Evolutionary conservation across 2,797 vertebrate genomes (phyloP), one percentile per base, ranked within the genome.

Genomic region (Squalus acanthias): DNA sequence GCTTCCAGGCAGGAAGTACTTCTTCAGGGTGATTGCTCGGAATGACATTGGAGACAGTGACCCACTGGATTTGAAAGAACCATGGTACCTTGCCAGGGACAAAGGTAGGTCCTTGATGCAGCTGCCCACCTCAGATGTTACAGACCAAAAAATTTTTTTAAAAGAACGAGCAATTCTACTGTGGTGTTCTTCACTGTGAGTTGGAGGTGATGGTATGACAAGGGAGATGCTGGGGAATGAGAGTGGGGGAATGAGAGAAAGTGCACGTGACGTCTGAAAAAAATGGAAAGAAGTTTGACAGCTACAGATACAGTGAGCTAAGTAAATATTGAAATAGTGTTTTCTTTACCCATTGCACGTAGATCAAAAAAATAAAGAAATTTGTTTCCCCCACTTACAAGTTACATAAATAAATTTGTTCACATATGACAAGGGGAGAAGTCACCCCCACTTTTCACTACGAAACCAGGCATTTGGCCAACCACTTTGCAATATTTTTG

Each of bases 1-100:
- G 72, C 96, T 98, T 65, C 98, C 97, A 0, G 97, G 98, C 65
- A 97, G 97, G 96, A 98, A 98, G 97, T 98, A 97, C 96, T 98
- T 97, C 96, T 98, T 98, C 97, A 97, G 98, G 96, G 97, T 98
- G 67, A 96, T 97, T 46, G 97, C 97, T 26, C 97, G 96, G 85
- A 98, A 97, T 95, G 97, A 97, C 67, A 97, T 97, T 0, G 97
- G 97, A 82, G 97, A 98, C 96, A 97, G 97, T 0, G 97, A 98
- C 63, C 97, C 97, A 0, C 96, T 98, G 6, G 97, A 98, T 97
- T 98, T 98, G 65, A 98, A 97, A 96, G 97, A 98, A 33, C 97
- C 97, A 67, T 97, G 97, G 96, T 96, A 97, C n/a, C 96, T 98
- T 76, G 97, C 97, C 96, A 97, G 97, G 97, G 97, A 98, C 95